phyloP scores from a whole-genome alignment of 1,140 invertebrate genomes.

The Habropoda laboriosa region DNA sequence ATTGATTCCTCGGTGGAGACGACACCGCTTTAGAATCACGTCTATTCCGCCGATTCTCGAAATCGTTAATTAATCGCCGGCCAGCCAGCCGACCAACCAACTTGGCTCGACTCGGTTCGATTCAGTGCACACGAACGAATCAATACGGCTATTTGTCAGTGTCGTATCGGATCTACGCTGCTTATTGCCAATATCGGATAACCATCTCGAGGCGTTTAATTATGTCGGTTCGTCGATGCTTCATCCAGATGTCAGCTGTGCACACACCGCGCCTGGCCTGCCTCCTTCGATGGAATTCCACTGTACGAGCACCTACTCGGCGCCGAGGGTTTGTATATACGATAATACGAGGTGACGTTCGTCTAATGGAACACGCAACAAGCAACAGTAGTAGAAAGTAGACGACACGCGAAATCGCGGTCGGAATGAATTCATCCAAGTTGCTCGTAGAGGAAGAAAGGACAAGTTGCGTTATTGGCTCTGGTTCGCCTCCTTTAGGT shows the following conservation, averaged over 20 bases:
- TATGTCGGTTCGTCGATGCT: slow-evolving; percentile 31
- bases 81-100: no score
- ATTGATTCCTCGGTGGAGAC: slow-evolving; percentile 28
- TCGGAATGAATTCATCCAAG: slow-evolving; percentile 4
- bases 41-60: slow-evolving; percentile 27
- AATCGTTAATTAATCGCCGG: slow-evolving; percentile 50
- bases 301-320: not conserved
- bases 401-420: slow-evolving; percentile 21
- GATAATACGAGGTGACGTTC: not conserved
- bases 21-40: not conserved
- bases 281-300: not conserved
- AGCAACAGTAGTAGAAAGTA: slow-evolving; percentile 1
- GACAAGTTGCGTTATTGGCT: slow-evolving; percentile 20
- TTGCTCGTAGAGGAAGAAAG: not conserved
- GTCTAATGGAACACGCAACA: not conserved
- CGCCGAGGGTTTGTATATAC: not conserved
- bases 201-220: slow-evolving; percentile 48
- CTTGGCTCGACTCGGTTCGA: no score
- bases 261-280: not conserved
- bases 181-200: slow-evolving; percentile 46
- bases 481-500: no score
- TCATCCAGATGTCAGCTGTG: slow-evolving; percentile 29
- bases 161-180: slow-evolving; percentile 40
- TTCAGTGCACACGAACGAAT: slow-evolving; percentile 14
- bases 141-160: slow-evolving; percentile 46